Evolutionary conservation across 2,888 invertebrate species (phyloP), one percentile per base, ranked within the genome.

Genomic region (Eutolmus rufibarbis): DNA sequence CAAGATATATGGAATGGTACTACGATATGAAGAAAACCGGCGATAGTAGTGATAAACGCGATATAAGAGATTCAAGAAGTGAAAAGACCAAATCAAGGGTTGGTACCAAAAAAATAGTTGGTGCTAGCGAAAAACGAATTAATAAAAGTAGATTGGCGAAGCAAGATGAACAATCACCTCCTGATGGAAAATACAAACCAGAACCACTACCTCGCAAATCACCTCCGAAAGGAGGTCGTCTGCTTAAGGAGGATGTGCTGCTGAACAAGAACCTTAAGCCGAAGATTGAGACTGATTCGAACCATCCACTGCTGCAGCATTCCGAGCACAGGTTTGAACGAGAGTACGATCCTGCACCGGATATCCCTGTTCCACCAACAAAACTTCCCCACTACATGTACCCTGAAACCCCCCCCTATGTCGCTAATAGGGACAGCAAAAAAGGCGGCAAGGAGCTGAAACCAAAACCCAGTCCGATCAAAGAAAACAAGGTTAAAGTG

Each of bases 1-100:
- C 96, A 1, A 93, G 95, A 88, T 96, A 96, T 90, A 96, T 96
- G 96, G 96, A 96, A 90, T 96, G 96, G 96, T 96, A 96, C 90
- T 94, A 92, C 85, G 90, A 93, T 89, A 95, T 94, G 81, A 95
- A 95, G 90, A 95, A 94, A 90, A 88, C 90, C 12, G 86, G 88
- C 16, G 89, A 90, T 5, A 87, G 88, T 9, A 90, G 89, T 87
- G 90, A 90, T n/a, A 82, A 37, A 37, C 82, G 82, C 3, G 81
- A 81, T 16, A 12, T n/a, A 89, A 90, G 46, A 89, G 92, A 90
- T 90, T 91, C 2, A 90, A 91, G 0, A 91, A 91, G 86, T n/a
- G 88, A 90, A 5, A 91, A 90, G 37, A 87, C 89, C 1, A 89
- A 90, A 46, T 88, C 88, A 74, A 90, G 90, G 76, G 90, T n/a